Evolutionary conservation across 2,797 vertebrate genomes (phyloP), one percentile per base, ranked within the genome.

Genomic region (Leucoraja ocellata): DNA sequence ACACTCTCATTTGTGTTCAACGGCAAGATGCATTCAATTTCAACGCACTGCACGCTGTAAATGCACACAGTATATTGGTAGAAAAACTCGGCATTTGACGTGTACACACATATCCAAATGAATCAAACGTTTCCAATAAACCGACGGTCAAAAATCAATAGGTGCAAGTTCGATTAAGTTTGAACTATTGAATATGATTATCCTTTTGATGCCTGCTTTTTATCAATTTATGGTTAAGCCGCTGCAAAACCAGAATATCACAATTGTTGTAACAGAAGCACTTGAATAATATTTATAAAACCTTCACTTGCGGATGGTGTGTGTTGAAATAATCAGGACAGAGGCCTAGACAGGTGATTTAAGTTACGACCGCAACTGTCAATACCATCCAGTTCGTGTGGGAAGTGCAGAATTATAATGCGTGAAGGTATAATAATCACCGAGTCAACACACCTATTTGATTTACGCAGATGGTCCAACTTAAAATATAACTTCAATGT

Each of bases 211-310:
- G 25, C 54, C 25, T 86, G 11, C 61, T 58, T 28, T 25, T 25
- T 28, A 36, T 16, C 23, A 83, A 58, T 83, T 83, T 83, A 25
- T 25, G 54, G 61, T 2, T 18, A 32, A 68, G n/a, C n/a, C 61
- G 21, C 10, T n/a, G 21, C 84, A 18, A 88, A 88, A 68, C 14
- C 84, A 65, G 84, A 88, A 36, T 88, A n/a, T 88, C 84, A 88
- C 61, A 86, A 58, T 65, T 88, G 84, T 88, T 28, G 32, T 63
- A 28, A 36, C n/a, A 88, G 13, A 65, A 86, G 32, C 54, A 16
- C 13, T 84, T 28, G 61, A 61, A 61, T 84, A n/a, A 88, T 74
- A 88, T 32, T 65, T 65, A 36, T 36, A 1, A 84, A 88, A 32
- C 61, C 84, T 88, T 16, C 63, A 36, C 2, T 88, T 14, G 6